phyloP scores from a whole-genome alignment of 2,797 vertebrate genomes.

The Capromys pilorides region DNA sequence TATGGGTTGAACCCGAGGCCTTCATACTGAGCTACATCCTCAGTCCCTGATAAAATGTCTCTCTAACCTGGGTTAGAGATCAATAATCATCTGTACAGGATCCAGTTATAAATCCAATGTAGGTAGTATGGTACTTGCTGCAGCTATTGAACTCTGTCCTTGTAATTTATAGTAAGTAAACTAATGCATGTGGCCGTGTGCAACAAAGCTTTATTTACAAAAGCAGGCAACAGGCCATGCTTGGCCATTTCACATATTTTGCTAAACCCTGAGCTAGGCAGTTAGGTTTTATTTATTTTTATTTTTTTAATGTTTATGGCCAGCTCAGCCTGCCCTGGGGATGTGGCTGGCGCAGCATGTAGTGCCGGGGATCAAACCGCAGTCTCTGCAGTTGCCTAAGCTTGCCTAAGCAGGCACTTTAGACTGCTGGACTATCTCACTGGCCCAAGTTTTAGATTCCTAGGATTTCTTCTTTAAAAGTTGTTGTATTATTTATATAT shows the following conservation, averaged over 20 bases:
- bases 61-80: not conserved
- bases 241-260: not conserved
- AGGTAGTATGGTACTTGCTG: not conserved
- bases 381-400: no score
- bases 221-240: not conserved
- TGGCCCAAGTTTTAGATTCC: not conserved
- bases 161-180: not conserved
- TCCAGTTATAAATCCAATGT: not conserved
- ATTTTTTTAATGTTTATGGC: no score
- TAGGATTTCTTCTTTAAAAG: constrained; percentile 25
- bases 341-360: no score
- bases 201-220: not conserved
- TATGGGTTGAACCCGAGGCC: not conserved
- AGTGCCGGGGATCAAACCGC: no score
- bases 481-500: not conserved
- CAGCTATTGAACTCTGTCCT: not conserved
- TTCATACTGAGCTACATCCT: not conserved
- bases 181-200: not conserved
- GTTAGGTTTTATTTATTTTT: no score
- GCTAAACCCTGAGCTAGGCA: not conserved
- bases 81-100: not conserved
- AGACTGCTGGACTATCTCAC: no score
- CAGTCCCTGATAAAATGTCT: not conserved
- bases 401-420: no score
- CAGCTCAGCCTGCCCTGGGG: no score